These are phyloP conservation scores for Eptatretus burgeri DNA, from an alignment of 2,113 vertebrate species.

Conservation along the genomic window DNA sequence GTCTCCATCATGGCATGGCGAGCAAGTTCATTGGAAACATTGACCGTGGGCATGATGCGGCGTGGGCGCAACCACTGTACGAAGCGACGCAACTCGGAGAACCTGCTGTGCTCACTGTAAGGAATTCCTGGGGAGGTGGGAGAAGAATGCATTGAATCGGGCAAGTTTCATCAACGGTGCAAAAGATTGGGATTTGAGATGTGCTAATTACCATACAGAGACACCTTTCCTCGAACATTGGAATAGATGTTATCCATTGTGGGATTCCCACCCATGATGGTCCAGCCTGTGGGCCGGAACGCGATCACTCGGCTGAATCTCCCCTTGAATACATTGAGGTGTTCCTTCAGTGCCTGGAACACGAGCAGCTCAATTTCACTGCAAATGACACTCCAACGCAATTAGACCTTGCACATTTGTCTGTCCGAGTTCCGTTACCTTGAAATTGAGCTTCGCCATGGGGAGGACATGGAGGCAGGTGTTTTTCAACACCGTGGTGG, in stretches of 20 bases:
- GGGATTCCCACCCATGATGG: constrained; percentile 32
- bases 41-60: constrained; percentile 76
- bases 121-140: constrained; percentile 37
- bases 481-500: too few relatives aligned
- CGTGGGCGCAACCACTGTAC: constrained; percentile 64
- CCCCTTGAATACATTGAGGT: constrained; percentile 33
- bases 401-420: too few relatives aligned
- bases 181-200: neutral
- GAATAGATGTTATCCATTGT: constrained; percentile 32
- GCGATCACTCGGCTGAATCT: constrained; percentile 53
- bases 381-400: too few relatives aligned
- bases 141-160: constrained; percentile 9
- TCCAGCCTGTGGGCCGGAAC: constrained; percentile 88
- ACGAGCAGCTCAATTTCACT: too few relatives aligned
- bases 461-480: constrained; percentile 57
- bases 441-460: constrained; percentile 73
- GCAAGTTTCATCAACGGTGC: neutral
- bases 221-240: constrained; percentile 34
- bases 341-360: constrained; percentile 31
- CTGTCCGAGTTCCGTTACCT: constrained; percentile 20
- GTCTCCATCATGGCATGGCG: too few relatives aligned
- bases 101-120: constrained; percentile 93
- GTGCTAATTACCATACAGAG: constrained; percentile 41
- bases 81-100: constrained; percentile 57
- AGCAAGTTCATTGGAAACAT: too few relatives aligned